A percentile compares a stretch with the other conserved stretches of the same genome.
Conservation (phyloP, 2,888 invertebrate species). For the Bombyx huttoni region DNA sequence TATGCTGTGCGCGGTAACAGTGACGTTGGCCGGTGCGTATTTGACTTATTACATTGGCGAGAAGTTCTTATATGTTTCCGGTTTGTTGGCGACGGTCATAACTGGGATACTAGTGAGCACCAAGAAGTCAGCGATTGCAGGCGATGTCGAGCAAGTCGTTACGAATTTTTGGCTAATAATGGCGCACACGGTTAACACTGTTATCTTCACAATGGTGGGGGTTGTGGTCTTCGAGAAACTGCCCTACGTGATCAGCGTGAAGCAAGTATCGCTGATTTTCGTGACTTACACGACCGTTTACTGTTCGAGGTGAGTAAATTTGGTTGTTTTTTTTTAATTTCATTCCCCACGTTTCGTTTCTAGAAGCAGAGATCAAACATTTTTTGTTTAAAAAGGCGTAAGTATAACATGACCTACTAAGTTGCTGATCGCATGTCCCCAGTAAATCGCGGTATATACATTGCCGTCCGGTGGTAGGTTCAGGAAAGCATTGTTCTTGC, state of each 20-base stretch:
- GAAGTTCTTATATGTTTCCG: constrained; percentile 55
- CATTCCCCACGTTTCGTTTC: no score
- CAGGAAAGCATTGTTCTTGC: no score
- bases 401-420: no score
- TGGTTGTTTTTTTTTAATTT: no score
- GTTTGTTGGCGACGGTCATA: constrained; percentile 44
- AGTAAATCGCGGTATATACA: no score
- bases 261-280: constrained; percentile 47
- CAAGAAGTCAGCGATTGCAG: constrained; percentile 43
- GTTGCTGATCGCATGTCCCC: no score
- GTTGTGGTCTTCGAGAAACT: constrained; percentile 71
- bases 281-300: constrained; percentile 61
- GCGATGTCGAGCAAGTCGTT: constrained; percentile 48
- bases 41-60: constrained; percentile 56
- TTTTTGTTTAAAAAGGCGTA: no score
- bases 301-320: constrained; percentile 36
- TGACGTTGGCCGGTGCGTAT: constrained; percentile 47
- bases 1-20: constrained; percentile 40
- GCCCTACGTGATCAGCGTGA: constrained; percentile 45
- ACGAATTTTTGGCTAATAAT: constrained; percentile 45
- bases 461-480: no score
- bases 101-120: constrained; percentile 48
- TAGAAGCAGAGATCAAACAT: no score
- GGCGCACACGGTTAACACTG: constrained; percentile 57
- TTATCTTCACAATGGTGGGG: constrained; percentile 75